Conservation (phyloP, 2,113 vertebrate genomes). For the Grantiella picta region DNA sequence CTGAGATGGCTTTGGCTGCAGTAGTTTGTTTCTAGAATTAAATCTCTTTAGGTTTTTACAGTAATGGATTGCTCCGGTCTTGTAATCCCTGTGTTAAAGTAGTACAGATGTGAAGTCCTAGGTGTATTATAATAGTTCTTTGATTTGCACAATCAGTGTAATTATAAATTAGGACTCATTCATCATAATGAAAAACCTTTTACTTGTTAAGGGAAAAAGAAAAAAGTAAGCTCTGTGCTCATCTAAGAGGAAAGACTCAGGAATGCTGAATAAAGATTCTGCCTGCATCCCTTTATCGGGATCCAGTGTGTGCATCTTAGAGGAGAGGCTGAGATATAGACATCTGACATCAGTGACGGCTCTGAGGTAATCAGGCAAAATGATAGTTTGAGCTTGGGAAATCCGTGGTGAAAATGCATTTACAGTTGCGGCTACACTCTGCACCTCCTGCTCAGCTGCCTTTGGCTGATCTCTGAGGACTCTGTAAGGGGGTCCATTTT, state of each 20-base stretch:
- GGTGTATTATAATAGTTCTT: not conserved
- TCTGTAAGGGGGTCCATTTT: not conserved
- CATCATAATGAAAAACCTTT: not conserved
- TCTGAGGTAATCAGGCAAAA: not conserved
- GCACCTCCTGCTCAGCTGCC: not conserved
- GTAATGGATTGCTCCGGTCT: not conserved
- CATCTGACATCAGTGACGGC: not conserved
- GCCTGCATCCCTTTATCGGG: fast-evolving
- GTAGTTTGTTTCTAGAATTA: not conserved
- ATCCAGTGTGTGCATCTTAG: not conserved
- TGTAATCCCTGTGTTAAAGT: not conserved
- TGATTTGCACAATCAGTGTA: not conserved
- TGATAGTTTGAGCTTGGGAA: not conserved
- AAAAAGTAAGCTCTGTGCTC: not conserved
- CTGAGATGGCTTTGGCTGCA: not conserved
- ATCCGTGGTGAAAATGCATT: fast-evolving
- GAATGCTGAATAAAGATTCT: not conserved
- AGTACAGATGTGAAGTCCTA: not conserved
- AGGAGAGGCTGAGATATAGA: fast-evolving
- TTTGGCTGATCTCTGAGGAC: not conserved
- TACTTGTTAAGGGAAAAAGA: not conserved
- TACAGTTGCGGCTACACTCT: not conserved
- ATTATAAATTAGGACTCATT: not conserved
- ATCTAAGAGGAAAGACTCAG: not conserved
- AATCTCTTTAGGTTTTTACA: not conserved